Conservation (phyloP, 2,797 vertebrate species). For the Hemitrygon akajei region DNA sequence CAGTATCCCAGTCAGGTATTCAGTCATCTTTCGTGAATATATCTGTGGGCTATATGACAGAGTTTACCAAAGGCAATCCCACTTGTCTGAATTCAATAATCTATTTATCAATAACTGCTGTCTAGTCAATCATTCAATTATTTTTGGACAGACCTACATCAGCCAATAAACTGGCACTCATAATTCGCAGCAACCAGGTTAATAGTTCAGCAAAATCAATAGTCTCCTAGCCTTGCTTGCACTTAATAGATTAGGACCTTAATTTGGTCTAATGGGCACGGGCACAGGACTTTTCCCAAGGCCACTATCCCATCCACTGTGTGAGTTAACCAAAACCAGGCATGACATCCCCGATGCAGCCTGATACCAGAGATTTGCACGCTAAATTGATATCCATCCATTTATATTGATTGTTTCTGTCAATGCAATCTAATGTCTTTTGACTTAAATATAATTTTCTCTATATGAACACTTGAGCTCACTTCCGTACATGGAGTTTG, state of each 20-base stretch:
- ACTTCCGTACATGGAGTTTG: neutral
- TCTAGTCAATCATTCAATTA: neutral
- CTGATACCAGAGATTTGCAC: neutral
- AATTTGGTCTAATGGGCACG: neutral
- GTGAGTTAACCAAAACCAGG: neutral
- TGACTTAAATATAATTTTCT: neutral
- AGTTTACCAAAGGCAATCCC: too few relatives aligned
- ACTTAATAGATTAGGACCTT: neutral
- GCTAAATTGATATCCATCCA: neutral
- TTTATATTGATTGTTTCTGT: neutral
- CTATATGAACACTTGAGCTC: neutral
- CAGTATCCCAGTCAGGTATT: too few relatives aligned
- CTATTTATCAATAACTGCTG: neutral
- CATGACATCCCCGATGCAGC: neutral
- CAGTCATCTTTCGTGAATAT: too few relatives aligned
- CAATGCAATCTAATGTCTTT: neutral
- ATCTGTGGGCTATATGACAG: too few relatives aligned
- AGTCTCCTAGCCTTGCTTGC: too few relatives aligned
- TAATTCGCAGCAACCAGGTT: too few relatives aligned
- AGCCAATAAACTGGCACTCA: too few relatives aligned
- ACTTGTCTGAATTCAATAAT: neutral
- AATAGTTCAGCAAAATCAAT: too few relatives aligned
- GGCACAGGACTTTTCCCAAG: neutral
- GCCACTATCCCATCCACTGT: neutral
- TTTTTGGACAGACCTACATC: neutral